These are phyloP conservation scores for Lanius ludovicianus DNA, from an alignment of 2,113 vertebrate genomes.

Conservation along the genomic window DNA sequence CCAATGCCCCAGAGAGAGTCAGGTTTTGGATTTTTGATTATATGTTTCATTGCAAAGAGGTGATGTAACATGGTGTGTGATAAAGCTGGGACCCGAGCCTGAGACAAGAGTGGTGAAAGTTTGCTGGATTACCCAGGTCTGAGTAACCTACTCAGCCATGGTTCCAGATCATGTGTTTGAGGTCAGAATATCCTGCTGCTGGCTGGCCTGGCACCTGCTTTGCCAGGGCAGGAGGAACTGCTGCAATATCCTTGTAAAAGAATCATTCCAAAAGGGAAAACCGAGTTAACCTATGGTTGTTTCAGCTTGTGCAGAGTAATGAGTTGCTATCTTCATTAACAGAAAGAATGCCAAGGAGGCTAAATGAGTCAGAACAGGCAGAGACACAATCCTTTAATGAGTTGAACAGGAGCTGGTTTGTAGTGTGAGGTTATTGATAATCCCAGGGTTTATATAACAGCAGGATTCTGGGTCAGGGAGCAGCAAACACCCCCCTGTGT, in stretches of 20 bases:
- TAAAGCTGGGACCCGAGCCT: slow-evolving; percentile 26
- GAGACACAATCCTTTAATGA: slow-evolving; percentile 64
- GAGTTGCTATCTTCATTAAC: slow-evolving; percentile 56
- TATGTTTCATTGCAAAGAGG: slow-evolving; percentile 52
- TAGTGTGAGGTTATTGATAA: slow-evolving; percentile 68
- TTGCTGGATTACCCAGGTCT: slow-evolving; percentile 46
- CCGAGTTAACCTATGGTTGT: slow-evolving; percentile 61
- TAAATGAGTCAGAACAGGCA: slow-evolving; percentile 65
- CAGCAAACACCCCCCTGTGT: not conserved
- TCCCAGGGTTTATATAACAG: slow-evolving; percentile 64
- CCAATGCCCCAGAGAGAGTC: slow-evolving; percentile 50
- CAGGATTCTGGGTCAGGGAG: slow-evolving; percentile 67
- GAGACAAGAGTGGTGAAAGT: slow-evolving; percentile 49
- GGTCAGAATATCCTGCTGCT: slow-evolving; percentile 62
- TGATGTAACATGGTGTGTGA: slow-evolving; percentile 54
- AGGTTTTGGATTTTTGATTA: slow-evolving; percentile 66
- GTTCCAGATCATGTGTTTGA: slow-evolving; percentile 61
- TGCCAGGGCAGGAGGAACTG: slow-evolving; percentile 51
- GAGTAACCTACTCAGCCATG: not conserved
- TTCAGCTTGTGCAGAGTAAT: slow-evolving; percentile 20
- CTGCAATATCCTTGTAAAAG: slow-evolving; percentile 37
- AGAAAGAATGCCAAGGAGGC: slow-evolving; percentile 34
- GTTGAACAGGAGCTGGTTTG: slow-evolving; percentile 59
- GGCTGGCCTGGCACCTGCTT: slow-evolving; percentile 29
- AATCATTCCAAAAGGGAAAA: slow-evolving; percentile 51